A percentile compares a stretch with the other conserved stretches of the same genome.
These are phyloP conservation scores for Drosophila paulistorum DNA, from an alignment of 1,140 invertebrate species.

Conservation along the genomic window DNA sequence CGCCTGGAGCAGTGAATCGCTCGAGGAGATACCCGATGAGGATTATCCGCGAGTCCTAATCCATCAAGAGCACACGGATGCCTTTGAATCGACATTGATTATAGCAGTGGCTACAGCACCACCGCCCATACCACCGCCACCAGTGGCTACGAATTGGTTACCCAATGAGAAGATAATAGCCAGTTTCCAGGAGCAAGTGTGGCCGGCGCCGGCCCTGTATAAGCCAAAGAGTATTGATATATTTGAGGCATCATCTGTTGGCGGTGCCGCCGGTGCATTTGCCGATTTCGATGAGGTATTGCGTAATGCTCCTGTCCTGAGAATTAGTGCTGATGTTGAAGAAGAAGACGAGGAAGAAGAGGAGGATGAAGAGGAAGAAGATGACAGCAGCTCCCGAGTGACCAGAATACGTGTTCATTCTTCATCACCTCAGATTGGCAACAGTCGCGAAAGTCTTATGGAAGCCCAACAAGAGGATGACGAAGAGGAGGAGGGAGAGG, in stretches of 20 bases:
- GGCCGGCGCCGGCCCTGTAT: conserved; percentile 54
- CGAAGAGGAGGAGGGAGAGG: conserved; percentile 36
- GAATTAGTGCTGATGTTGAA: conserved; percentile 45
- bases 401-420: conserved; percentile 59
- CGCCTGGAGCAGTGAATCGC: conserved; percentile 68
- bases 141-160: conserved; percentile 45
- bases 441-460: conserved; percentile 67
- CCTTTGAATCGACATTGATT: conserved; percentile 75
- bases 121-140: conserved; percentile 9
- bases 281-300: conserved; percentile 79
- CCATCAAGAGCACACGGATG: conserved; percentile 75
- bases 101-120: conserved; percentile 65
- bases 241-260: conserved; percentile 51
- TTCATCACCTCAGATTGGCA: conserved; percentile 58
- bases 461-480: conserved; percentile 52
- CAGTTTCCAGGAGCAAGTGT: conserved; percentile 44
- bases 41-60: conserved; percentile 77
- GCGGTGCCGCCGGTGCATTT: conserved; percentile 55
- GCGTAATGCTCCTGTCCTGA: conserved; percentile 68
- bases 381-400: conserved; percentile 65
- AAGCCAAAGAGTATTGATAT: conserved; percentile 82
- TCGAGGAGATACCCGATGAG: conserved; percentile 57
- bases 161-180: conserved; percentile 70
- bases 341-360: conserved; percentile 47
- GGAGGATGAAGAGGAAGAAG: conserved; percentile 42